Base-by-base conservation (phyloP, 2,797 vertebrate species). In the Rhinatrema bivittatum region DNA sequence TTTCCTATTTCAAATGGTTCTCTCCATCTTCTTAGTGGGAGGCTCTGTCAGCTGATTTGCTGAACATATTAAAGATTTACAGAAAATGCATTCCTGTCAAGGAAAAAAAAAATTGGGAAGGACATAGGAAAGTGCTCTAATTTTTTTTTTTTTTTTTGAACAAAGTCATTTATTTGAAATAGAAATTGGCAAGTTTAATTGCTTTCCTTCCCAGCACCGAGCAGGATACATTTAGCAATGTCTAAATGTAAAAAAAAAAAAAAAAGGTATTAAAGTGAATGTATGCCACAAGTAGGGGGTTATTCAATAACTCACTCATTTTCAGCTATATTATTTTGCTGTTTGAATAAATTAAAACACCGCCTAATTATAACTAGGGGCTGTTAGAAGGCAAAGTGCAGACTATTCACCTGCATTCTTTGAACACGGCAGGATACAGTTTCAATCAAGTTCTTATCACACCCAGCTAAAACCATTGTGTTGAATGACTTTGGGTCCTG, bases 161-260 rank as follows among this genome's bases (percentile, higher is more conserved):
- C 19, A 4, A 23, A n/a, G 23, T 38, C 26, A 46, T 38, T 45
- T 37, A 38, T 46, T 46, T 38, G 27, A 29, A 30, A 31, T 30
- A 16, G 20, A 20, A n/a, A 36, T 8, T 23, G 15, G 19, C 14
- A 16, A 15, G 12, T 20, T 25, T 32, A 37, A 37, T 38, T 46
- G 38, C 46, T 32, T 19, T 22, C 46, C 23, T 15, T 27, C 32
- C 38, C 32, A 14, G 27, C 45, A 26, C 30, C 7, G 20, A 28
- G 17, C 16, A 9, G 20, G n/a, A 17, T 9, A n/a, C 18, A 22
- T 6, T n/a, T 42, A 46, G 34, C 35, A 38, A 34, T n/a, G n/a
- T 46, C 42, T 38, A 37, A 46, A 46, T 36, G 46, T 32, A 26
- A 19, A 25, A 29, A 30, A 44, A 36, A 44, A 23, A 11, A 18